Percentiles rank a stretch among this genome's conserved stretches.
Evolutionary conservation across 2,888 invertebrate genomes (phyloP).

Genomic region (Chymomyza fuscimana): DNA sequence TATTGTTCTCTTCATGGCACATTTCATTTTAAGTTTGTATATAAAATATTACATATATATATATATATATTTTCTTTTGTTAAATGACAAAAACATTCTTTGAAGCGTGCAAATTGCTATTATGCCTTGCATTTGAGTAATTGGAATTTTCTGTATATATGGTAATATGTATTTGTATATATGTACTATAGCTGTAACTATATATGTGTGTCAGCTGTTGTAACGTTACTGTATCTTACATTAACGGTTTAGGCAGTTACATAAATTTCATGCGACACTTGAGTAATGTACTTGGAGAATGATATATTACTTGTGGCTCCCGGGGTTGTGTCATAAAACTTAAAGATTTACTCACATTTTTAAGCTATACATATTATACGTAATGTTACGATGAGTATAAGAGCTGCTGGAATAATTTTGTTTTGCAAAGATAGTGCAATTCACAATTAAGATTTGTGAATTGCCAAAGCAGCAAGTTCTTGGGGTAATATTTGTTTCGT

Average conservation of each 20-base stretch:
- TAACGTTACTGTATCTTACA: not conserved
- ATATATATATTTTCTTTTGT: constrained; percentile 7
- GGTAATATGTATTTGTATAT: too few relatives aligned
- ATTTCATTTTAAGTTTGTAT: constrained; percentile 32
- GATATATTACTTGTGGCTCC: constrained; percentile 38
- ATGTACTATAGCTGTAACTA: not conserved
- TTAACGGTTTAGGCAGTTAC: constrained; percentile 15
- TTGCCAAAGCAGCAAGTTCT: too few relatives aligned
- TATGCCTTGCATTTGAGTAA: constrained; percentile 39
- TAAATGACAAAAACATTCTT: not conserved
- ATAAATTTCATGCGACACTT: constrained; percentile 39
- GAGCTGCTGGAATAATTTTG: too few relatives aligned
- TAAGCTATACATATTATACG: not conserved
- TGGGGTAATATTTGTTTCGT: too few relatives aligned
- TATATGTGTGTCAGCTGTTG: not conserved
- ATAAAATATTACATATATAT: constrained; percentile 11
- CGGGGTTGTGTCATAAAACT: not conserved
- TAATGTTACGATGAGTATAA: too few relatives aligned
- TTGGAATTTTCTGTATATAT: constrained; percentile 35
- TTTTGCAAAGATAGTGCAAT: too few relatives aligned
- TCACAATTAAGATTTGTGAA: too few relatives aligned
- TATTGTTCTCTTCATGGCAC: constrained; percentile 28
- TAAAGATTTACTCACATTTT: not conserved
- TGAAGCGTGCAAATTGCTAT: constrained; percentile 13
- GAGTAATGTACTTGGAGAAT: constrained; percentile 40